Evolutionary conservation across 1,140 invertebrate genomes (phyloP).

Genomic region (Bradysia coprophila): DNA sequence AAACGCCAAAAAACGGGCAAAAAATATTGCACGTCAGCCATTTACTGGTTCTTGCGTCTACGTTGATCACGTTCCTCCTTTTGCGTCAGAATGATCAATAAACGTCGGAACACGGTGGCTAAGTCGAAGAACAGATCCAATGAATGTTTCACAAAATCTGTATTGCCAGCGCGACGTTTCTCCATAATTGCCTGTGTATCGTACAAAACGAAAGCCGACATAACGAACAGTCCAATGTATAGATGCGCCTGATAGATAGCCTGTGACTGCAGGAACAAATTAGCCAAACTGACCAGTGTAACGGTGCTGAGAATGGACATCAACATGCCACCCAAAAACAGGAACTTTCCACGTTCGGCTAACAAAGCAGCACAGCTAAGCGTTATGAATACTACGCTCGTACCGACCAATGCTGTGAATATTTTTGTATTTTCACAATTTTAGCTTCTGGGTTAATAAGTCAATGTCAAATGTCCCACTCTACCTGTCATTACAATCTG

Average conservation of each 20-base stretch:
- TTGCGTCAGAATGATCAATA: slow-evolving; percentile 74
- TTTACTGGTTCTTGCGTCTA: neutral
- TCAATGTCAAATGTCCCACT: too few relatives aligned
- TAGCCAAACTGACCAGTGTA: neutral
- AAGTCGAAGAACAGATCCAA: slow-evolving; percentile 87
- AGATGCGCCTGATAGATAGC: slow-evolving; percentile 34
- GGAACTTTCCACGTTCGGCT: slow-evolving; percentile 64
- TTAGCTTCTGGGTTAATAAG: too few relatives aligned
- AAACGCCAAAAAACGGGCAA: neutral
- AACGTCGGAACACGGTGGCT: slow-evolving; percentile 72
- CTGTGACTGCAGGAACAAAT: slow-evolving; percentile 1
- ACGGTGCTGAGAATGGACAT: slow-evolving; percentile 33
- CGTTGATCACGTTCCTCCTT: slow-evolving; percentile 16
- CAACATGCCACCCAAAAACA: slow-evolving; percentile 67
- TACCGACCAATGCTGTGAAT: slow-evolving; percentile 70
- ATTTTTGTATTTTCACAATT: too few relatives aligned
- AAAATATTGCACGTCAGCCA: neutral
- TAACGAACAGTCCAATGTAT: slow-evolving; percentile 71
- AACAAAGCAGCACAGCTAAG: slow-evolving; percentile 76
- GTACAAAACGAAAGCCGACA: slow-evolving; percentile 89
- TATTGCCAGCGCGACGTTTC: slow-evolving; percentile 73
- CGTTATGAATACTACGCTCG: slow-evolving; percentile 73
- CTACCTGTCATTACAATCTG: slow-evolving; percentile 77
- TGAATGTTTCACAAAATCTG: slow-evolving; percentile 81
- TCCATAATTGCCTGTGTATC: slow-evolving; percentile 94